phyloP scores from a whole-genome alignment of 2,888 invertebrate species.

The Latheticus oryzae region DNA sequence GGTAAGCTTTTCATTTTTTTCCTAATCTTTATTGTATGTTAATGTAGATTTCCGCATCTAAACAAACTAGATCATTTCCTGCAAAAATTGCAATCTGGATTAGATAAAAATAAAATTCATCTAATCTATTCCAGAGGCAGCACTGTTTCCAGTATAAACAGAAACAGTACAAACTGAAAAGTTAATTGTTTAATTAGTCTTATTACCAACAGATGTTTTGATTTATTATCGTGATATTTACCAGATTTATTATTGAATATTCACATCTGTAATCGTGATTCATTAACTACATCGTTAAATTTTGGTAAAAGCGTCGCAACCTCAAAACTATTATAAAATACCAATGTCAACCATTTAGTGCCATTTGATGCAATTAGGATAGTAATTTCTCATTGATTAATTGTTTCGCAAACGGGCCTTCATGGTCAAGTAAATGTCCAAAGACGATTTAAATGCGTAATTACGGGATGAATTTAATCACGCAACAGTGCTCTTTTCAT shows the following conservation, averaged over 20 bases:
- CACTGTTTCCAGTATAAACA: too few relatives aligned
- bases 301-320: conserved; percentile 10
- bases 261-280: too few relatives aligned
- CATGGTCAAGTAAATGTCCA: conserved; percentile 18
- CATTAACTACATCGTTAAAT: too few relatives aligned
- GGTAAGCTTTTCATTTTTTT: conserved; percentile 39
- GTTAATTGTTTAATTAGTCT: conserved; percentile 6
- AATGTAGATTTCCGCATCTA: too few relatives aligned
- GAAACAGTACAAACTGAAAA: too few relatives aligned
- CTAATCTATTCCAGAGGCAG: too few relatives aligned
- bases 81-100: too few relatives aligned
- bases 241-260: too few relatives aligned
- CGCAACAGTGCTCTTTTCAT: conserved; percentile 8
- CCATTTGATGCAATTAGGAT: conserved; percentile 19
- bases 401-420: conserved; percentile 20
- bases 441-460: too few relatives aligned
- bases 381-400: conserved; percentile 19
- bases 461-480: conserved; percentile 9
- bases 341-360: conserved; percentile 15
- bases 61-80: too few relatives aligned
- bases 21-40: conserved; percentile 22
- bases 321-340: conserved; percentile 3
- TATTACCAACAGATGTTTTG: too few relatives aligned
- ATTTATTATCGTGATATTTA: conserved; percentile 4
- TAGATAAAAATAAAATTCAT: too few relatives aligned